These are phyloP conservation scores for Cricetomys ansorgei DNA, from an alignment of 2,113 vertebrate genomes.

Conservation along the genomic window DNA sequence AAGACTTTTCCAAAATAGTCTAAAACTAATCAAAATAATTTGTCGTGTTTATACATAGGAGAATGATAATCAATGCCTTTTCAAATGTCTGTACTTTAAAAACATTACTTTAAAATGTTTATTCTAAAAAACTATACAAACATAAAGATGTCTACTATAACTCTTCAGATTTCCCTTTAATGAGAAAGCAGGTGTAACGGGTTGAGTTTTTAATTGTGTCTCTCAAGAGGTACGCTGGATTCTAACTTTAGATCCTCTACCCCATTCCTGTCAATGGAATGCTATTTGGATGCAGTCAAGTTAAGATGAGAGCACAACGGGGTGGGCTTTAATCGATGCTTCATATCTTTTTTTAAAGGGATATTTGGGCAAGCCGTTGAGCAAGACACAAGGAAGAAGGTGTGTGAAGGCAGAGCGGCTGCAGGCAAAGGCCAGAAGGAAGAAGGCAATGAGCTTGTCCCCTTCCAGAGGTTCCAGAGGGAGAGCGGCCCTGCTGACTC, in stretches of 20 bases:
- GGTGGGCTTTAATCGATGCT: not conserved
- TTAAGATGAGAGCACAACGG: not conserved
- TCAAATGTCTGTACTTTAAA: not conserved
- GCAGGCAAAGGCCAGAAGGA: not conserved
- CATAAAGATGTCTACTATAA: not conserved
- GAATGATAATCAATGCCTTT: slow-evolving; percentile 11
- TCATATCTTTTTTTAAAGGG: not conserved
- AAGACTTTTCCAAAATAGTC: slow-evolving; percentile 27
- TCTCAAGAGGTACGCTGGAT: not conserved
- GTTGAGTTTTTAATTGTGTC: not conserved
- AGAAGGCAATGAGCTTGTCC: not conserved
- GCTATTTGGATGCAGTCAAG: not conserved
- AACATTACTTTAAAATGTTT: slow-evolving; percentile 24
- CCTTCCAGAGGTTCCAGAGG: not conserved
- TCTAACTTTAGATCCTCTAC: not conserved
- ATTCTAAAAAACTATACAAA: slow-evolving; percentile 2
- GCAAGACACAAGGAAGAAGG: not conserved
- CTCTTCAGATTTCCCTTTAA: not conserved
- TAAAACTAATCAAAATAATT: slow-evolving; percentile 47
- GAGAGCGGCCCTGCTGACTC: not conserved
- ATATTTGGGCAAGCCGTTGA: not conserved
- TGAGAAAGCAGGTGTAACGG: not conserved
- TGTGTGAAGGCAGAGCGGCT: not conserved
- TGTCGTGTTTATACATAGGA: slow-evolving; percentile 13
- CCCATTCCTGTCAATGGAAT: not conserved